Conservation (phyloP, 2,113 vertebrate genomes). For the Pseudopodoces humilis region DNA sequence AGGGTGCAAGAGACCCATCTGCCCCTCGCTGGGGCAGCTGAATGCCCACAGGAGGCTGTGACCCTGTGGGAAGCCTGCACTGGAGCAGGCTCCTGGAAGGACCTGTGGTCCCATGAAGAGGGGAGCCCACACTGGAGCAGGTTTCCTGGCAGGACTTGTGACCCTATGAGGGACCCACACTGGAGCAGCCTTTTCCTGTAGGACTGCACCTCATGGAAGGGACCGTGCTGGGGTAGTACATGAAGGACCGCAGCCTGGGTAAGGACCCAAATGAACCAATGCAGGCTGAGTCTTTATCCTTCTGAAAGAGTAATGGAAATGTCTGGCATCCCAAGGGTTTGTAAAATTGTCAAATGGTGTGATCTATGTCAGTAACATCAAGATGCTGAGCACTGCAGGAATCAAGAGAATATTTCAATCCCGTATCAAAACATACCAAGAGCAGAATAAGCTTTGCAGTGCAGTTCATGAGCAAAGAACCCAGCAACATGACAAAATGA, state of each 20-base stretch:
- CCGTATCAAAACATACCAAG: not conserved
- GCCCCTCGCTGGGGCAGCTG: fast-evolving
- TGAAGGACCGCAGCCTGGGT: not conserved
- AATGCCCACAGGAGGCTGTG: not conserved
- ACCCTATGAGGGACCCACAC: not conserved
- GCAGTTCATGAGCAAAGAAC: not conserved
- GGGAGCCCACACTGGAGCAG: not conserved
- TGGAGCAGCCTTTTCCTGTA: not conserved
- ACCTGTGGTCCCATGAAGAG: not conserved
- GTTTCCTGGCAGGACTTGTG: not conserved
- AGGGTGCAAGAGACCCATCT: not conserved
- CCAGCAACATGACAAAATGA: not conserved
- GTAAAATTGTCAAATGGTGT: not conserved
- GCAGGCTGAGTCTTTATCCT: not conserved
- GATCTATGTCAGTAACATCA: not conserved
- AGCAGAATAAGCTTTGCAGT: not conserved
- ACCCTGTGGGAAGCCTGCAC: not conserved
- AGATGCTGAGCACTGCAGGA: not conserved
- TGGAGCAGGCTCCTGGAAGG: not conserved
- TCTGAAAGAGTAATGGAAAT: not conserved
- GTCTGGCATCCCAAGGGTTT: not conserved
- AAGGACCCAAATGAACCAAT: not conserved
- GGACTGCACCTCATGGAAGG: not conserved
- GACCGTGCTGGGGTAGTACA: not conserved
- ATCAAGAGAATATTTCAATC: not conserved